phyloP scores from a whole-genome alignment of 1,140 invertebrate genomes.

The Anastrepha ludens region DNA sequence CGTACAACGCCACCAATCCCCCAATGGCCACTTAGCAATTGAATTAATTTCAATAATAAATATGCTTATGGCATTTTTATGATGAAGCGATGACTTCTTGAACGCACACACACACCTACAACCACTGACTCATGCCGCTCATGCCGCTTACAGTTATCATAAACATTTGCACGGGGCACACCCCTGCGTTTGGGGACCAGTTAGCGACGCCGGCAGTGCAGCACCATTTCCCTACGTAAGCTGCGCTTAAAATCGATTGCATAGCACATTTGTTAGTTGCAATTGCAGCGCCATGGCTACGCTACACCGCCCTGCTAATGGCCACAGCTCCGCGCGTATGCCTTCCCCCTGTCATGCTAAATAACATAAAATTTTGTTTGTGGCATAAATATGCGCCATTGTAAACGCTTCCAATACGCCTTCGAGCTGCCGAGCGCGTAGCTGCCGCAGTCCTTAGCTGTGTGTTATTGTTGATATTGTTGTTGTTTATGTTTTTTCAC shows the following conservation, averaged over 20 bases:
- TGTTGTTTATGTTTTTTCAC: background rate
- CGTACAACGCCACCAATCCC: background rate
- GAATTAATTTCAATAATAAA: constrained; percentile 59
- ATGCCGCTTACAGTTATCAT: background rate
- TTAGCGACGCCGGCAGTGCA: background rate
- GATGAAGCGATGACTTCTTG: constrained; percentile 57
- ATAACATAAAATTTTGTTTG: constrained; percentile 46
- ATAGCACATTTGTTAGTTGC: constrained; percentile 30
- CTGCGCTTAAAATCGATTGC: background rate
- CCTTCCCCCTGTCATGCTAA: background rate
- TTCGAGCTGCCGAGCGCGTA: constrained; percentile 31
- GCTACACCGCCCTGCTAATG: background rate
- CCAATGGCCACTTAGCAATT: constrained; percentile 52
- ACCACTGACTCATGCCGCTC: background rate
- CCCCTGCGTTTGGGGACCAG: background rate
- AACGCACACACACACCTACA: background rate
- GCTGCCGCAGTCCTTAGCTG: background rate
- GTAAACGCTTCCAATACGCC: constrained; percentile 15
- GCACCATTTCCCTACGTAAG: background rate
- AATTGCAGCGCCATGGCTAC: background rate
- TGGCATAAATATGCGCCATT: constrained; percentile 45
- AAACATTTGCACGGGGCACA: background rate
- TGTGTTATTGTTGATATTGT: background rate
- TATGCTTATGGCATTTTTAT: constrained; percentile 57
- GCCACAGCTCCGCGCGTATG: background rate